These are phyloP conservation scores for Microplitis deprimator DNA, from an alignment of 2,888 invertebrate genomes.

Conservation along the genomic window DNA sequence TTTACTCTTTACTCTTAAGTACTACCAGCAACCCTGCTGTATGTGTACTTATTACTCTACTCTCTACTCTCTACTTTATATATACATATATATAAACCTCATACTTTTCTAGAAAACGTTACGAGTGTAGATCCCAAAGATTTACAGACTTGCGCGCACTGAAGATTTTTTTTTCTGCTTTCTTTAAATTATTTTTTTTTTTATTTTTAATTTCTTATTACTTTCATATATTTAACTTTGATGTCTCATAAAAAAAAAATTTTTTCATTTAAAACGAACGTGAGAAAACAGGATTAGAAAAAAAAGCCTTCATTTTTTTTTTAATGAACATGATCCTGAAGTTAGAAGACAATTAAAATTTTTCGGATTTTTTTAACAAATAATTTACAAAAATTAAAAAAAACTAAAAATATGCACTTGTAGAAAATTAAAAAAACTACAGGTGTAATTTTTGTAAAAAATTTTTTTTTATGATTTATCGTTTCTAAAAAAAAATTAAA, in stretches of 20 bases:
- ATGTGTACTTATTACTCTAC: not conserved
- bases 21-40: not conserved
- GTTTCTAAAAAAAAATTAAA: too few relatives aligned
- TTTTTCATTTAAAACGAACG: too few relatives aligned
- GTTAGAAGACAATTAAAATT: too few relatives aligned
- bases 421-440: too few relatives aligned
- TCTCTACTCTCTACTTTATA: not conserved
- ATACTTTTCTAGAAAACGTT: slow-evolving; percentile 18
- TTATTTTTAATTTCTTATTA: not conserved
- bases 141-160: slow-evolving; percentile 39
- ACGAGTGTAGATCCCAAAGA: slow-evolving; percentile 15
- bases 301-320: too few relatives aligned
- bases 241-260: slow-evolving; percentile 10
- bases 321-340: too few relatives aligned
- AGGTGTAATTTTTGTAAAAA: too few relatives aligned
- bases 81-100: not conserved
- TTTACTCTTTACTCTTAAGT: slow-evolving; percentile 9
- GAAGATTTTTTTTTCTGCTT: slow-evolving; percentile 27
- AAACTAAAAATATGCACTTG: too few relatives aligned
- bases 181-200: slow-evolving; percentile 12
- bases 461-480: too few relatives aligned
- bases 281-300: too few relatives aligned
- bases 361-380: too few relatives aligned
- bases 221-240: slow-evolving; percentile 13
- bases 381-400: too few relatives aligned